phyloP scores from a whole-genome alignment of 2,797 vertebrate genomes.

The Chrysocyon brachyurus region DNA sequence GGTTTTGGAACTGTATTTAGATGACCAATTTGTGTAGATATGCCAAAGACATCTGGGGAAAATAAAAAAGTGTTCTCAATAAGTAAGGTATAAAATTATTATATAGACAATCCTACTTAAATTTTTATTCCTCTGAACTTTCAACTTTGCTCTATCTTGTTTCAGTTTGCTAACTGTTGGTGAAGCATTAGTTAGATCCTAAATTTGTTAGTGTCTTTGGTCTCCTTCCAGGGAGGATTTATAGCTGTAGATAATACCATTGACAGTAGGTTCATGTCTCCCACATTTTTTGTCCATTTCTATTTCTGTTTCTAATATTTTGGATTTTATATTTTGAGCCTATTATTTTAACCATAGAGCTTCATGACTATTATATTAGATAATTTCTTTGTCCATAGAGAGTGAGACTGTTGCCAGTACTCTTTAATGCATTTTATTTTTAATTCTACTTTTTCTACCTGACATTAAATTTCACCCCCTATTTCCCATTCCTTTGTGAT shows the following conservation, averaged over 20 bases:
- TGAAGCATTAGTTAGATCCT: background rate
- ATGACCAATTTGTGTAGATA: background rate
- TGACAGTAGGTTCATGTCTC: background rate
- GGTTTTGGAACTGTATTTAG: background rate
- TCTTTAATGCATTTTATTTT: background rate
- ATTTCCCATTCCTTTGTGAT: background rate
- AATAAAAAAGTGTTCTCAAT: background rate
- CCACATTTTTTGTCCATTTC: background rate
- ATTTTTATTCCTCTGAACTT: background rate
- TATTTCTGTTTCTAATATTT: background rate
- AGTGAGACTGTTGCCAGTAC: background rate
- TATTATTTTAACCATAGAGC: background rate
- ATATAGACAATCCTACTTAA: background rate
- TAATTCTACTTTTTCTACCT: background rate
- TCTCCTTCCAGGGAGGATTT: background rate
- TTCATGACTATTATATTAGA: background rate
- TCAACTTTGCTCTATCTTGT: background rate
- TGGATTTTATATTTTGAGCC: background rate
- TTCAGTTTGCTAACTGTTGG: background rate
- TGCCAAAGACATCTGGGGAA: background rate
- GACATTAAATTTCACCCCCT: background rate
- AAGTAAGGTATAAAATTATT: background rate
- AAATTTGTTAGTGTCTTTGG: background rate
- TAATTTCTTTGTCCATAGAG: background rate
- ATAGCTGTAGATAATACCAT: background rate